Conservation (phyloP, 1,140 invertebrate species). For the Matsumurasca onukii region DNA sequence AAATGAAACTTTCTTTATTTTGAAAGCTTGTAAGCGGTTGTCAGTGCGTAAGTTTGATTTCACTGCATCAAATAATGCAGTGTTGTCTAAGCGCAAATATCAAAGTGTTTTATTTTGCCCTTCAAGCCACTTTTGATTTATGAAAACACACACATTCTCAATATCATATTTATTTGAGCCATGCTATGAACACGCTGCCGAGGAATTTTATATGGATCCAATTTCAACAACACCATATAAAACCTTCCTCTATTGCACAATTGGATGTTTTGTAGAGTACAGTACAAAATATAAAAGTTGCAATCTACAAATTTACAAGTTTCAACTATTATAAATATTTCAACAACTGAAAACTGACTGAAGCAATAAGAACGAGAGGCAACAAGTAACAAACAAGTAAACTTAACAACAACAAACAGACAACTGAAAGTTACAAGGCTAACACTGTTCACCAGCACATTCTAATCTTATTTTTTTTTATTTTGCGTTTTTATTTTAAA, state of each 20-base stretch:
- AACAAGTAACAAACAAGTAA: neutral
- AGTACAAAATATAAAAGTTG: conserved; percentile 28
- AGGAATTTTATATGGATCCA: neutral
- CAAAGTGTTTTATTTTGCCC: too few relatives aligned
- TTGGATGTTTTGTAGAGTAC: conserved; percentile 3
- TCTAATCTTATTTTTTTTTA: neutral
- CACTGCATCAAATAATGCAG: too few relatives aligned
- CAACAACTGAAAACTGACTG: conserved; percentile 14
- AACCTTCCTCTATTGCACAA: conserved; percentile 5
- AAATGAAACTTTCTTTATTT: too few relatives aligned
- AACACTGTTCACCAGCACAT: conserved; percentile 14
- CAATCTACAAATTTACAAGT: conserved; percentile 28
- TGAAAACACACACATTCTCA: too few relatives aligned
- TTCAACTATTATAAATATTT: conserved; percentile 27
- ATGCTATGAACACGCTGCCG: neutral
- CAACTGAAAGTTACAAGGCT: neutral
- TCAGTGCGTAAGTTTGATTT: too few relatives aligned
- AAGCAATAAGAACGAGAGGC: conserved; percentile 3
- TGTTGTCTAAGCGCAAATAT: too few relatives aligned
- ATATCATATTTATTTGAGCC: conserved; percentile 9
- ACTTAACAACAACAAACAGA: conserved; percentile 13
- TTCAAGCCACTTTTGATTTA: too few relatives aligned
- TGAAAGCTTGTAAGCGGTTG: too few relatives aligned
- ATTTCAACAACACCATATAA: too few relatives aligned
- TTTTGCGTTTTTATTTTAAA: neutral